Conservation (phyloP, 1,140 invertebrate genomes). For the Bathynomus jamesi region DNA sequence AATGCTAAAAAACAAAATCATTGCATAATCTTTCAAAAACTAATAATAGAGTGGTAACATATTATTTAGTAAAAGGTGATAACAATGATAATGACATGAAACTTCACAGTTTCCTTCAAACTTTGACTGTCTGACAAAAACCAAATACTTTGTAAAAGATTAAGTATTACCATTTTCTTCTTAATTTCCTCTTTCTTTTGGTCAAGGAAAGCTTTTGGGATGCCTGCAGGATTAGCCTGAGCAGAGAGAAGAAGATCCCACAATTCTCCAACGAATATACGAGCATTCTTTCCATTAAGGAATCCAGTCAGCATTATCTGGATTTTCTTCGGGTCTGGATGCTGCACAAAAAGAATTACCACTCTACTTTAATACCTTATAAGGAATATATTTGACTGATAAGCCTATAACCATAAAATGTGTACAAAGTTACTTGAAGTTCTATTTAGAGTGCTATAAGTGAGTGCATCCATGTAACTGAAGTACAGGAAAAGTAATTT, state of each 20-base stretch:
- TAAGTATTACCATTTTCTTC: constrained; percentile 60
- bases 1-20: no score
- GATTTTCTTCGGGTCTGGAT: constrained; percentile 95
- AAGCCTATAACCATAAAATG: no score
- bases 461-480: no score
- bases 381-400: no score
- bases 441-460: no score
- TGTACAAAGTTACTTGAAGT: no score
- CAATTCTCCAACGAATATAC: constrained; percentile 93
- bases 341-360: constrained; percentile 43
- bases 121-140: no score
- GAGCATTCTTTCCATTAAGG: constrained; percentile 93
- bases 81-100: constrained; percentile 39
- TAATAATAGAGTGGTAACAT: background rate
- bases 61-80: background rate
- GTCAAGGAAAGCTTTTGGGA: constrained; percentile 84
- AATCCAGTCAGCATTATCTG: constrained; percentile 99
- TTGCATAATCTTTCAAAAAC: no score
- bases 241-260: constrained; percentile 93
- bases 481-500: no score
- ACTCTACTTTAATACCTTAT: background rate
- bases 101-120: constrained; percentile 3
- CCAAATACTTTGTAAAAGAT: no score
- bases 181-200: constrained; percentile 83
- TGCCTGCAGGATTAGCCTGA: constrained; percentile 87